Percentiles rank a stretch among this genome's conserved stretches.
Conservation (phyloP, 1,140 invertebrate species). For the Pectinophora gossypiella region DNA sequence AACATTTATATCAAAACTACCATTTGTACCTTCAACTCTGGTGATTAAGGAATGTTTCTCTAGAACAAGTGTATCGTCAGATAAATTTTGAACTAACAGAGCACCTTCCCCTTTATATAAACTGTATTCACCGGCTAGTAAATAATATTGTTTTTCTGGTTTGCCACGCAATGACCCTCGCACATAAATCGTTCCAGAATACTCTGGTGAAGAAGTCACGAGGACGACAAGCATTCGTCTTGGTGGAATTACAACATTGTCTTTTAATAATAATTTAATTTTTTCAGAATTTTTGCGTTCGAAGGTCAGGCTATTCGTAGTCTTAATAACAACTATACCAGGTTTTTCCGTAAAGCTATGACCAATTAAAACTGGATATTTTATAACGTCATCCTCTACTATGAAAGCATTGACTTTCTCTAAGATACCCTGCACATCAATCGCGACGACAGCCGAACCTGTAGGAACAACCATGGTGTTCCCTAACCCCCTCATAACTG, state of each 20-base stretch:
- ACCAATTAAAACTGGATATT: constrained; percentile 6
- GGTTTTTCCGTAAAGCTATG: constrained; percentile 10
- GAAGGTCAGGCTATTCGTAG: too few species aligned
- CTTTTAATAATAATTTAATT: too few species aligned
- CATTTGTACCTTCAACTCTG: too few species aligned
- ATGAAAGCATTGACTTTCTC: background rate
- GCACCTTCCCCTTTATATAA: background rate
- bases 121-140: constrained; percentile 1
- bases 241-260: too few species aligned
- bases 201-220: too few species aligned
- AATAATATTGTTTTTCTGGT: constrained; percentile 2
- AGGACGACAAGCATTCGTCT: too few species aligned
- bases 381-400: constrained; percentile 6
- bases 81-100: background rate
- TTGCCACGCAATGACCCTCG: background rate
- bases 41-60: too few species aligned
- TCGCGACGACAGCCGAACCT: background rate
- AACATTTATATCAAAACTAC: too few species aligned
- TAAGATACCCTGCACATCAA: background rate
- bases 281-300: too few species aligned
- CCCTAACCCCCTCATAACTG: constrained; percentile 6
- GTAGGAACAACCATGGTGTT: background rate
- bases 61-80: too few species aligned
- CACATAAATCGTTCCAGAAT: constrained; percentile 1
- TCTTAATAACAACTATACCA: constrained; percentile 9